Evolutionary conservation across 2,888 invertebrate species (phyloP).

Genomic region (Philereme transversata): DNA sequence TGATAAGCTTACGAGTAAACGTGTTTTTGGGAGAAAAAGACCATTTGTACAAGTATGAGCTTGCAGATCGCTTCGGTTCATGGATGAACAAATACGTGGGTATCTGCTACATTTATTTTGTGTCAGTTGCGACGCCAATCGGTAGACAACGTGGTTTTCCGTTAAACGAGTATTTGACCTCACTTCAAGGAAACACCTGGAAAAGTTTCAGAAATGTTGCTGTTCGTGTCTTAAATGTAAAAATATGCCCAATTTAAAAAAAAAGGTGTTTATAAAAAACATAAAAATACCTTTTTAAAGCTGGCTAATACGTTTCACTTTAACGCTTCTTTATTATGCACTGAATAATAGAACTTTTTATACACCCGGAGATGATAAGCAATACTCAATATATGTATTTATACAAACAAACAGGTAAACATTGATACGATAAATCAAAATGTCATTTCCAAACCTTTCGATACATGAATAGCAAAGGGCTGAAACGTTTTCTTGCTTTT

Average conservation of each 20-base stretch:
- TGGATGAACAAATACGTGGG: constrained; percentile 42
- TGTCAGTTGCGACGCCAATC: constrained; percentile 25
- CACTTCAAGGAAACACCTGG: constrained; percentile 19
- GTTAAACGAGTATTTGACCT: constrained; percentile 17
- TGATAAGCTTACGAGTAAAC: constrained; percentile 32
- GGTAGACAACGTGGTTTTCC: constrained; percentile 18
- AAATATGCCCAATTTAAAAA: too few species aligned
- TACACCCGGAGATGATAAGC: background rate
- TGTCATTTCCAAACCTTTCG: constrained; percentile 10
- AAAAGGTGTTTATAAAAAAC: too few species aligned
- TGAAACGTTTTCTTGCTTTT: constrained; percentile 26
- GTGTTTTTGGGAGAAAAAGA: constrained; percentile 65
- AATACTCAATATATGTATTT: too few species aligned
- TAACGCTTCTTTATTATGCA: too few species aligned
- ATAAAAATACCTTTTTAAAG: too few species aligned
- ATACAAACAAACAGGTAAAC: background rate
- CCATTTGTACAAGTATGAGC: constrained; percentile 46
- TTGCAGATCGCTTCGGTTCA: constrained; percentile 32
- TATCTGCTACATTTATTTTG: constrained; percentile 45
- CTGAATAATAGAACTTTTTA: background rate
- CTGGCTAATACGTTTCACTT: too few species aligned
- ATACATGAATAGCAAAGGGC: constrained; percentile 21
- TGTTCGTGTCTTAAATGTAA: background rate
- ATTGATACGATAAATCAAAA: constrained; percentile 9
- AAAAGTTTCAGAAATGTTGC: constrained; percentile 21